phyloP scores from a whole-genome alignment of 2,797 vertebrate species.

The Crenichthys baileyi region DNA sequence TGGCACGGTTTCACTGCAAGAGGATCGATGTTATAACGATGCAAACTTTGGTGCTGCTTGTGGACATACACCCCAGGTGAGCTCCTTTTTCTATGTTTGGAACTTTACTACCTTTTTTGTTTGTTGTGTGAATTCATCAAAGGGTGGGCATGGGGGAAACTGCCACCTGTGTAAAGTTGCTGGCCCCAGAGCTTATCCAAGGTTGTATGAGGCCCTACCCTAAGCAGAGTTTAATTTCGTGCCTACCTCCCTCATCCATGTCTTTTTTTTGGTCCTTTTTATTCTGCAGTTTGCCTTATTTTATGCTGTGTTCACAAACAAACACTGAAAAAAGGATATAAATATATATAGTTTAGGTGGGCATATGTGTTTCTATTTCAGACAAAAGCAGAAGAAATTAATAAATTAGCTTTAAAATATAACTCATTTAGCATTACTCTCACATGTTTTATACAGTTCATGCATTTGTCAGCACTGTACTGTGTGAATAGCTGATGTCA shows the following conservation, averaged over 20 bases:
- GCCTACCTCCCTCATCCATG: neutral
- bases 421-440: no score
- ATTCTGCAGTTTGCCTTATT: neutral
- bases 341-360: no score
- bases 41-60: slow-evolving; percentile 94
- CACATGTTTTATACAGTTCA: no score
- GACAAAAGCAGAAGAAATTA: no score
- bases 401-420: no score
- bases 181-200: neutral
- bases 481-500: no score
- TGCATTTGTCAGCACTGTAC: no score
- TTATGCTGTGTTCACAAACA: neutral
- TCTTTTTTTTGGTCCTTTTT: neutral
- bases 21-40: slow-evolving; percentile 96
- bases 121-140: neutral
- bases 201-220: neutral
- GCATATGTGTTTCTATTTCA: no score
- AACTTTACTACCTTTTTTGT: neutral
- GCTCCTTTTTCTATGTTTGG: slow-evolving; percentile 27
- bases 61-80: slow-evolving; percentile 97
- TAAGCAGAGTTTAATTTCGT: neutral
- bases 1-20: slow-evolving; percentile 93
- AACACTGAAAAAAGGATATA: neutral
- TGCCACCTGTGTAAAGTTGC: neutral
- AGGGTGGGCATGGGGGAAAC: neutral